Evolutionary conservation across 1,140 invertebrate genomes (phyloP).

Genomic region (Drosophila pseudoananassae): DNA sequence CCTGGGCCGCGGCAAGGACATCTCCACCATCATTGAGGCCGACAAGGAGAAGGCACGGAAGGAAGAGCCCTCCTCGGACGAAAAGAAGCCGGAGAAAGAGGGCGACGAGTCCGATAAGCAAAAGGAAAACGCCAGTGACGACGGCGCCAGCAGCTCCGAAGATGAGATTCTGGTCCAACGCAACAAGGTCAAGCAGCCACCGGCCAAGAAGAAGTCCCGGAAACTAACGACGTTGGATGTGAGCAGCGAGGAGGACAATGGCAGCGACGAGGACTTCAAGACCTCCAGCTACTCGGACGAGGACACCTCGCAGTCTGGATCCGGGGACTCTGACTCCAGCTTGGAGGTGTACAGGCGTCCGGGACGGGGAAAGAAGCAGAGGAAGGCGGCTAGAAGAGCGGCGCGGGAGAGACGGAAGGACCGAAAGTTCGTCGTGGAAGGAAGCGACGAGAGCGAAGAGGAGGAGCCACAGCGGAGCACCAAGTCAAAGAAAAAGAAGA

Average conservation of each 20-base stretch:
- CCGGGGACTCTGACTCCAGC: constrained; percentile 77
- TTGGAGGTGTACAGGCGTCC: constrained; percentile 70
- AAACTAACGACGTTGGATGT: constrained; percentile 93
- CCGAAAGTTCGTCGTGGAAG: constrained; percentile 78
- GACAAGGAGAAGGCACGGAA: constrained; percentile 87
- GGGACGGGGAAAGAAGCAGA: constrained; percentile 64
- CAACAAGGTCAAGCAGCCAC: constrained; percentile 59
- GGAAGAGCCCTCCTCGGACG: constrained; percentile 83
- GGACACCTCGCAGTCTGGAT: constrained; percentile 65
- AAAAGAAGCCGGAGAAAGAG: constrained; percentile 84
- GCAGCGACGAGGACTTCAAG: constrained; percentile 94
- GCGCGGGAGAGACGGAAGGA: constrained; percentile 74
- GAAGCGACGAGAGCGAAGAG: constrained; percentile 77
- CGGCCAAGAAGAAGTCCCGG: constrained; percentile 87
- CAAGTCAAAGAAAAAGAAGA: constrained; percentile 75
- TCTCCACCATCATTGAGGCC: constrained; percentile 93
- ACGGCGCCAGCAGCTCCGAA: constrained; percentile 37
- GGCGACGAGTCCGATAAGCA: constrained; percentile 57
- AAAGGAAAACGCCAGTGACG: constrained; percentile 30
- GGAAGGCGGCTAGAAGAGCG: constrained; percentile 69
- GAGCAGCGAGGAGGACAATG: constrained; percentile 92
- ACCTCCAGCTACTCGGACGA: constrained; percentile 84
- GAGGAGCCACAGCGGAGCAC: constrained; percentile 44
- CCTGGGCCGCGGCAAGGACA: constrained; percentile 94
- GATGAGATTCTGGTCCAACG: constrained; percentile 56